Evolutionary conservation across 2,113 vertebrate species (phyloP), one percentile per base, ranked within the genome.

Genomic region (Hyperopisus bebe): DNA sequence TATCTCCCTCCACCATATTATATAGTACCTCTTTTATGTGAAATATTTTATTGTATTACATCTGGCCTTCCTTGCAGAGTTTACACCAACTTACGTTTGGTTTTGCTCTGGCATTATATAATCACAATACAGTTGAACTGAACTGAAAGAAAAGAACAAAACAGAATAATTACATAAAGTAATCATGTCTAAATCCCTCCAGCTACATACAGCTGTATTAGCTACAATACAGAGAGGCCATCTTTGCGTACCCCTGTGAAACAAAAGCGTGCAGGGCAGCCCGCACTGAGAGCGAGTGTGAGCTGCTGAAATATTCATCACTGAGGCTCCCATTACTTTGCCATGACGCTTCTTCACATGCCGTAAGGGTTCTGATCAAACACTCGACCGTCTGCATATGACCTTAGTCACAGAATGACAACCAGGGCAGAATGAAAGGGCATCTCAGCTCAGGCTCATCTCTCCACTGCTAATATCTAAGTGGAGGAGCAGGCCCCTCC

Each of bases 301-400:
- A 24, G 47, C 48, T 39, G 10, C 85, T 86, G 48, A 86, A 86
- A 86, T 86, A 86, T 86, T 86, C 48, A 86, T 86, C 85, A 27
- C 24, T 31, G n/a, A 4, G 13, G 21, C 53, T 86, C 47, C 47
- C 85, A 48, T 86, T 86, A 51, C 24, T 86, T 31, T 48, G 5
- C 85, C 47, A 53, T 15, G 10, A 24, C 35, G 85, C 85, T 53
- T 50, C 85, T 86, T 86, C 85, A 35, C 47, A 53, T 13, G 5
- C 48, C 9, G 82, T n/a, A 47, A 47, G 44, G 35, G 82, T 84
- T 84, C 42, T 47, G 85, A 86, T 86, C 85, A 86, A 86, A 86
- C 85, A 47, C 42, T n/a, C 21, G 7, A 48, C 24, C 11, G 44
- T 53, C 47, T 86, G 85, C 8, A 15, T 13, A 5, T 15, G 4